phyloP scores from a whole-genome alignment of 2,888 invertebrate genomes.

The Mactromeris polynyma region DNA sequence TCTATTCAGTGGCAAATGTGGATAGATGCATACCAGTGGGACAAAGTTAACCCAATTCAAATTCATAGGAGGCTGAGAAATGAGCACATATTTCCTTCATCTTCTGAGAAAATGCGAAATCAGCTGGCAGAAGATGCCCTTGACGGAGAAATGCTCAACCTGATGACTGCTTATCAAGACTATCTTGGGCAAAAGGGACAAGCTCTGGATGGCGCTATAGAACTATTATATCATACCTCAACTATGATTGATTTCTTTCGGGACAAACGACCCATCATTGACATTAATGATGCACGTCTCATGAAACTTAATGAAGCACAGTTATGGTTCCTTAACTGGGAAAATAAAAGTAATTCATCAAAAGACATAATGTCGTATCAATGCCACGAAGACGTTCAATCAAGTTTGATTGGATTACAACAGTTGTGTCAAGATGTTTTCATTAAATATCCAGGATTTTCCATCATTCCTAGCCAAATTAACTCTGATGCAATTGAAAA shows the following conservation, averaged over 20 bases:
- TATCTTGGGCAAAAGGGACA: no score
- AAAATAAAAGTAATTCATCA: no score
- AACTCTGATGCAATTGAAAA: slow-evolving; percentile 48
- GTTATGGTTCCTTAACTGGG: no score
- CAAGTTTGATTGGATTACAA: slow-evolving; percentile 6
- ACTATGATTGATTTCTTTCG: no score
- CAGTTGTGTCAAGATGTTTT: not conserved
- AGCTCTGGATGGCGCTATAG: no score
- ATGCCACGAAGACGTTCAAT: slow-evolving; percentile 27
- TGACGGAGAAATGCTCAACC: no score
- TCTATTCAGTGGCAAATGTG: slow-evolving; percentile 35
- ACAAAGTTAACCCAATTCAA: slow-evolving; percentile 7
- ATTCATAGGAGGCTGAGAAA: not conserved
- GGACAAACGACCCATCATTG: no score
- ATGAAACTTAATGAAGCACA: no score
- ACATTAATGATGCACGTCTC: no score
- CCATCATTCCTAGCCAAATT: slow-evolving; percentile 11
- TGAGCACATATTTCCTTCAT: not conserved
- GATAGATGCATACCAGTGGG: slow-evolving; percentile 25
- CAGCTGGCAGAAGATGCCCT: no score
- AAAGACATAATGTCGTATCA: slow-evolving; percentile 13
- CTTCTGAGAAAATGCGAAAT: slow-evolving; percentile 8
- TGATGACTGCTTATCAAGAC: no score
- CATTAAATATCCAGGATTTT: not conserved
- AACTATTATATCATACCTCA: no score